Conservation (phyloP, 1,140 invertebrate species). For the Tetramorium simillimum region DNA sequence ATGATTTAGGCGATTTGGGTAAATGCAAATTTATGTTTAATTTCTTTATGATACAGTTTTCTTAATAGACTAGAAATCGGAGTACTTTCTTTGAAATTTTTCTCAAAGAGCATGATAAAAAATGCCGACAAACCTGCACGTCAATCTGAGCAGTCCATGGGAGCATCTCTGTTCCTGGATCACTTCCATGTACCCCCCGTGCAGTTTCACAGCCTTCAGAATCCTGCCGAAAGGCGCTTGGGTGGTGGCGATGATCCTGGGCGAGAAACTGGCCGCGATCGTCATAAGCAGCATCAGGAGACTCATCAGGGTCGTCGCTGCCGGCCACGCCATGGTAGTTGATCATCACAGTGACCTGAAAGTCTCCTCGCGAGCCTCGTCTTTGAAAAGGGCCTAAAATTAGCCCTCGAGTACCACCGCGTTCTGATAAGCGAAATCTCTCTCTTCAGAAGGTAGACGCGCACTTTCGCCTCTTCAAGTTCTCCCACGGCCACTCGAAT, state of each 20-base stretch:
- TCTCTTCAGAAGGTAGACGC: slow-evolving; percentile 33
- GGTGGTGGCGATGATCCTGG: slow-evolving; percentile 56
- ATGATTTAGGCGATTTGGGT: background rate
- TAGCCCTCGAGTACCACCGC: slow-evolving; percentile 64
- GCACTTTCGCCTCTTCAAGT: slow-evolving; percentile 35
- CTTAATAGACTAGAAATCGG: background rate
- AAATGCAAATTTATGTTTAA: background rate
- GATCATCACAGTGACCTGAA: slow-evolving; percentile 75
- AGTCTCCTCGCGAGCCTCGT: slow-evolving; percentile 61
- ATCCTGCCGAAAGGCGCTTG: slow-evolving; percentile 68
- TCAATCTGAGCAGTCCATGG: slow-evolving; percentile 76
- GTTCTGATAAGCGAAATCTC: slow-evolving; percentile 59
- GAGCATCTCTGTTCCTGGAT: slow-evolving; percentile 81
- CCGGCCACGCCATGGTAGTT: slow-evolving; percentile 76
- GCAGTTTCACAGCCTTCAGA: slow-evolving; percentile 74
- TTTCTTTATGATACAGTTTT: background rate
- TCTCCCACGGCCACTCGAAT: slow-evolving; percentile 53
- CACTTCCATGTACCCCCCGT: slow-evolving; percentile 80
- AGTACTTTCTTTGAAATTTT: slow-evolving; percentile 3
- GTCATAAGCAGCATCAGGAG: slow-evolving; percentile 70
- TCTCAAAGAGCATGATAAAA: background rate
- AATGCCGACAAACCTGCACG: slow-evolving; percentile 65
- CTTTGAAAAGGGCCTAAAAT: slow-evolving; percentile 65
- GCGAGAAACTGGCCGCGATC: slow-evolving; percentile 64
- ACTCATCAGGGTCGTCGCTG: slow-evolving; percentile 73